Evolutionary conservation across 2,888 invertebrate species (phyloP), one percentile per base, ranked within the genome.

Genomic region (Yponomeuta cagnagella): DNA sequence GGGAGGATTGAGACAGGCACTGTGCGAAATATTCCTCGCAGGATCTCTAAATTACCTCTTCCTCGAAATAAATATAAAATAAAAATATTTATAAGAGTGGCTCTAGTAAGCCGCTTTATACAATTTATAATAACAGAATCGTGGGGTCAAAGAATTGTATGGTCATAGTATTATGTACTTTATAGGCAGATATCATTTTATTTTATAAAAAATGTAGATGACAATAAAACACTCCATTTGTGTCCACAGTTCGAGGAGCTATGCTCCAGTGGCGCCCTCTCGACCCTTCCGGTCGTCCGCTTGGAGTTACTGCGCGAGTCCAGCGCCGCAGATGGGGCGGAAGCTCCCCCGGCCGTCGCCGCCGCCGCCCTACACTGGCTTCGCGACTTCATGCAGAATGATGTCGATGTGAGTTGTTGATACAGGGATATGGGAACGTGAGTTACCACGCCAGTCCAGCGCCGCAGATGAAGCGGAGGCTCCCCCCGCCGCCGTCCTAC

Each of bases 301-400:
- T 94, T 97, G 73, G 96, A 96, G 85, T 93, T 97, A 74, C 86
- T 97, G 75, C 95, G 96, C 80, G 95, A 95, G 80, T 94, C 95
- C 23, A 93, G 94, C 76, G 94, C 95, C 74, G 95, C 95, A 80
- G 95, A 95, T 92, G 94, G 89, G 70, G 84, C 85, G 74, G 93
- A 92, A 76, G 88, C 92, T 71, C 90, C 94, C 70, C 89, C 87
- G 48, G 93, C 94, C 68, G 89, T 95, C 67, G 94, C 95, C 72
- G 93, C 93, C 74, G 92, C 95, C 72, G 94, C 95, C 70, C 88
- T 95, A 48, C 92, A 93, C 72, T 95, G 95, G 95, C 89, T 95
- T 73, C 79, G 82, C 9, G 86, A 78, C 82, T 92, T 83, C 48
- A 63, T 70, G 58, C 43, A 73, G 69, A 73, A 75, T 48, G 76